Conservation (phyloP, 2,888 invertebrate species). For the Lasioglossum zephyrum region DNA sequence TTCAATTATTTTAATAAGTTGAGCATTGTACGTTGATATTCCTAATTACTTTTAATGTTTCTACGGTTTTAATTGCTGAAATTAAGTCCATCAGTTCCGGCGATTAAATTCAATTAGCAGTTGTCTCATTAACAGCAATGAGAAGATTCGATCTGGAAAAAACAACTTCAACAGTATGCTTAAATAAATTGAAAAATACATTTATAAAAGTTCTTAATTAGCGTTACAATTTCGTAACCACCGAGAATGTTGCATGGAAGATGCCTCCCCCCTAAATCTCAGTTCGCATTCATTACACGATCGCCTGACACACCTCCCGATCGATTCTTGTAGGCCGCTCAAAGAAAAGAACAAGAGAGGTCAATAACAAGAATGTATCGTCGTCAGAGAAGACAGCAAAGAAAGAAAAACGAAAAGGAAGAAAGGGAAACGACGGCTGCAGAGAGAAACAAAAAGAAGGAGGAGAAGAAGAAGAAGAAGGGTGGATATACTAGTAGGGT, state of each 20-base stretch:
- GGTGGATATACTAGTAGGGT: conserved; percentile 38
- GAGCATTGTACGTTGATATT: no score
- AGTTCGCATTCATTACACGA: background rate
- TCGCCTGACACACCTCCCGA: background rate
- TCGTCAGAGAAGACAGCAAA: background rate
- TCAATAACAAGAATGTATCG: conserved; percentile 2
- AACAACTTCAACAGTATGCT: no score
- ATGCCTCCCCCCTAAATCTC: background rate
- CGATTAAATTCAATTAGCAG: no score
- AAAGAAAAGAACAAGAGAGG: background rate
- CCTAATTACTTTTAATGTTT: no score
- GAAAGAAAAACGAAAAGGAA: conserved; percentile 34
- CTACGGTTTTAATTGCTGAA: no score
- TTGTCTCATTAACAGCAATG: no score
- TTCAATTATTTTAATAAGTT: no score
- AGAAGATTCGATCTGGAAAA: no score
- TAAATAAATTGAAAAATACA: no score
- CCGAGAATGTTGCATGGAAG: background rate
- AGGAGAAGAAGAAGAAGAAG: conserved; percentile 19
- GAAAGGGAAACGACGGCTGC: conserved; percentile 54
- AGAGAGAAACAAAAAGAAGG: conserved; percentile 31
- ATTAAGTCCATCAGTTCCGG: no score
- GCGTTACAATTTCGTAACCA: no score
- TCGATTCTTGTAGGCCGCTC: background rate
- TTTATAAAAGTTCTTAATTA: no score